Percentiles rank a stretch among this genome's conserved stretches.
phyloP scores from a whole-genome alignment of 2,797 vertebrate species.

The Jordanella pulchra region DNA sequence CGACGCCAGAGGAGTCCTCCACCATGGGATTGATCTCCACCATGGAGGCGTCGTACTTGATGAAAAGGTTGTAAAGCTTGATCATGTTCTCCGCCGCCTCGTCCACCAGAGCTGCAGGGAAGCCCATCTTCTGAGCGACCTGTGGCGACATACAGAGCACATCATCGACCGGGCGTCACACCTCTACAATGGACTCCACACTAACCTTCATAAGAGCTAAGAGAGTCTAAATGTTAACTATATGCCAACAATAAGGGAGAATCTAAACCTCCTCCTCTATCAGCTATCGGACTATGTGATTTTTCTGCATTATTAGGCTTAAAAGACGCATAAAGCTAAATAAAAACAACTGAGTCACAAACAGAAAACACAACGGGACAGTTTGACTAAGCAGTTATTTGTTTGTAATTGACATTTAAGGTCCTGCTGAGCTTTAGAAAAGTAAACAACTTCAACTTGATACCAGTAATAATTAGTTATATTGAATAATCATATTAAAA shows the following conservation, averaged over 20 bases:
- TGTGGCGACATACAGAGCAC: slow-evolving; percentile 48
- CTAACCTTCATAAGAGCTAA: background rate
- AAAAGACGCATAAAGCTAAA: background rate
- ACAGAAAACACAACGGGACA: background rate
- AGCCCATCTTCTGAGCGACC: slow-evolving; percentile 96
- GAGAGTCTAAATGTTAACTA: background rate
- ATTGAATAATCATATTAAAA: too few species aligned
- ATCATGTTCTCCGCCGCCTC: slow-evolving; percentile 96
- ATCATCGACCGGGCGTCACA: background rate
- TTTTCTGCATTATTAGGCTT: background rate
- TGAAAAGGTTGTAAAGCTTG: slow-evolving; percentile 93
- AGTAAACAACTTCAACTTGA: too few species aligned
- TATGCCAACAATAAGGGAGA: background rate
- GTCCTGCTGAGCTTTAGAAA: background rate
- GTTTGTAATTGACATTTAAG: background rate
- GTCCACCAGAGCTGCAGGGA: slow-evolving; percentile 86
- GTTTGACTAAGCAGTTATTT: background rate
- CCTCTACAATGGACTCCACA: background rate
- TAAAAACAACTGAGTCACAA: background rate
- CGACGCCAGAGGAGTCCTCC: slow-evolving; percentile 93
- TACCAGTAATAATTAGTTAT: too few species aligned
- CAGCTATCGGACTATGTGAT: background rate
- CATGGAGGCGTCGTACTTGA: slow-evolving; percentile 97
- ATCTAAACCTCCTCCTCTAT: background rate
- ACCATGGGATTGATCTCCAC: slow-evolving; percentile 99